phyloP scores from a whole-genome alignment of 2,888 invertebrate species.

The Agonopterix subpropinquella region DNA sequence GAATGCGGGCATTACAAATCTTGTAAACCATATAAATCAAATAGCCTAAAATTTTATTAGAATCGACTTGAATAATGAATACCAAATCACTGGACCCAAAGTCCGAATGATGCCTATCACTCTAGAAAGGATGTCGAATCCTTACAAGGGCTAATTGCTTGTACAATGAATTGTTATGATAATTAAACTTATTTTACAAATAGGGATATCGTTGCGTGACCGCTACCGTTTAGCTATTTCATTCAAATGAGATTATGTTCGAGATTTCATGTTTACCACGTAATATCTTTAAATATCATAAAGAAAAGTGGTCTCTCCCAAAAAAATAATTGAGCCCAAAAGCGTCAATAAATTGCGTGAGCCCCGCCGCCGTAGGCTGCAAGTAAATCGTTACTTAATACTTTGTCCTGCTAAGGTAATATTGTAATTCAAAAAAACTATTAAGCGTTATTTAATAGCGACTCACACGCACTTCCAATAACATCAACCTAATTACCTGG shows the following conservation, averaged over 20 bases:
- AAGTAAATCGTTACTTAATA: constrained; percentile 28
- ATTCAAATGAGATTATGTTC: constrained; percentile 20
- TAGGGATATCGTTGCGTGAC: constrained; percentile 25
- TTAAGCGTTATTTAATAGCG: constrained; percentile 28
- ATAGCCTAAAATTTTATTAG: too few relatives aligned
- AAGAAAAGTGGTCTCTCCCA: constrained; percentile 28
- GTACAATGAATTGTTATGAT: neutral
- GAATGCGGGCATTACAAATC: too few relatives aligned
- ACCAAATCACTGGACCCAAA: neutral
- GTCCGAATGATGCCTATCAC: neutral
- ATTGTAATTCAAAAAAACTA: constrained; percentile 21
- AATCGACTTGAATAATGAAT: too few relatives aligned
- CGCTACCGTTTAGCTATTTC: constrained; percentile 30
- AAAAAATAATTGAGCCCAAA: constrained; percentile 30
- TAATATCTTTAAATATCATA: constrained; percentile 11
- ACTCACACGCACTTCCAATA: constrained; percentile 21
- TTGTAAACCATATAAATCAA: too few relatives aligned
- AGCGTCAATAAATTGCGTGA: constrained; percentile 32
- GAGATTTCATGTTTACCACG: constrained; percentile 1
- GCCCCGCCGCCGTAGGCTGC: constrained; percentile 25
- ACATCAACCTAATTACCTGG: constrained; percentile 9
- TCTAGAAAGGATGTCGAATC: neutral
- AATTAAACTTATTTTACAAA: neutral
- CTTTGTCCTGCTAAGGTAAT: constrained; percentile 19
- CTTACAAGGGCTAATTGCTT: constrained; percentile 1